A percentile compares a stretch with the other conserved stretches of the same genome.
Evolutionary conservation across 1,140 invertebrate species (phyloP).

Genomic region (Anastatus disparis): DNA sequence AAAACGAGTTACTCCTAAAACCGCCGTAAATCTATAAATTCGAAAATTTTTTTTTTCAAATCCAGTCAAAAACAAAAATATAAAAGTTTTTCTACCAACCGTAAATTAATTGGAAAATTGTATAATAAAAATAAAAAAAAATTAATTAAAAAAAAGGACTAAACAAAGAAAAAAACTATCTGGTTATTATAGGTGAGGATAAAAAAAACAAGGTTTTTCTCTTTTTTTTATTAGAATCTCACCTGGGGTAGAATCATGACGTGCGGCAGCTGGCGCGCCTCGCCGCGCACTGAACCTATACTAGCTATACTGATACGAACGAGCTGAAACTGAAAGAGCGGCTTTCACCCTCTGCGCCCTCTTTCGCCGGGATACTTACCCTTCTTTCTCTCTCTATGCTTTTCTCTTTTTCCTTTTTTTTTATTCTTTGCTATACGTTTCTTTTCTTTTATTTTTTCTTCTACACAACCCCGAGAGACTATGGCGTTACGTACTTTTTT

Average conservation of each 20-base stretch:
- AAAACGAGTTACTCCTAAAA: too few relatives aligned
- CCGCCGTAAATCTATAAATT: too few relatives aligned
- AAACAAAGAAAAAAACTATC: constrained; percentile 9
- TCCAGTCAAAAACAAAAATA: too few relatives aligned
- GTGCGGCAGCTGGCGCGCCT: constrained; percentile 64
- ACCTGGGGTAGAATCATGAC: constrained; percentile 64
- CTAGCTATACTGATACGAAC: constrained; percentile 32
- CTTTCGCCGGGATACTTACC: background rate
- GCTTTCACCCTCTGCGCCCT: constrained; percentile 22
- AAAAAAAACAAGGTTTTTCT: too few relatives aligned
- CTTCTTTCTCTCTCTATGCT: constrained; percentile 1
- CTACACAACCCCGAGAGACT: too few relatives aligned
- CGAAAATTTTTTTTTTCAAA: too few relatives aligned
- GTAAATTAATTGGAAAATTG: background rate
- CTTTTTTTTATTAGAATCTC: too few relatives aligned
- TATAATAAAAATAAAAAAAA: background rate
- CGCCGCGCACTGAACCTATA: constrained; percentile 65
- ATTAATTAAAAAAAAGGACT: background rate
- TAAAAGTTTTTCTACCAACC: background rate
- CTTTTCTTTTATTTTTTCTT: background rate
- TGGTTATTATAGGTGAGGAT: constrained; percentile 20
- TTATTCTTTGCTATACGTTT: background rate
- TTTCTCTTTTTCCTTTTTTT: background rate
- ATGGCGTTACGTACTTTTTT: background rate
- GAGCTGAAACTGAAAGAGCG: too few relatives aligned